Evolutionary conservation across 2,888 invertebrate genomes (phyloP), one percentile per base, ranked within the genome.

Genomic region (Gnatocerus cornutus): DNA sequence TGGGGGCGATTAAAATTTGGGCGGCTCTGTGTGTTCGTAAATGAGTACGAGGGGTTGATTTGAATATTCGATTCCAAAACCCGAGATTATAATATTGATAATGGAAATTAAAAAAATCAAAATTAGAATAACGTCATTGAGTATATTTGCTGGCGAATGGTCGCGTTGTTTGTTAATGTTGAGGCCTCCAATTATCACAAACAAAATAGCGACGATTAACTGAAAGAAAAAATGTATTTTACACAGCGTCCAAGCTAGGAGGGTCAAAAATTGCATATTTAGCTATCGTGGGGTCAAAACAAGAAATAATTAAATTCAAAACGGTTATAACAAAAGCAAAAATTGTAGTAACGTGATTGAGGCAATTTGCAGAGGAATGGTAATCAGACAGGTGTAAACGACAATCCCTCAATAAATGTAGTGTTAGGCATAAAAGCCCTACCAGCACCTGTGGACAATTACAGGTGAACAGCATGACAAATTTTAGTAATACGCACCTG

Each of bases 101-200:
- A 94, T 88, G 10, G 94, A 93, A 83, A 96, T 94, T 56, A 93
- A 83, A 85, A 95, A 95, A 79, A 95, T 89, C 74, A 92, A 90
- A 80, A 93, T 89, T 71, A 95, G 89, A 77, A 94, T 93, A 76
- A 93, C 81, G 84, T 95, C 94, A 85, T 95, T 95, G 75, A 95
- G 86, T 74, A 93, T 87, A 74, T 91, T 85, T n/a, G 95, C 94
- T 21, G 91, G 89, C 45, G 89, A 89, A 82, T 93, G 93, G 82
- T 94, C 92, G 76, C 89, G 87, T 76, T 89, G 86, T 81, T 90
- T 90, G 86, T 95, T 94, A 81, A 95, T 90, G 86, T 95, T 93
- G 83, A 95, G 86, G 76, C 94, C 93, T 78, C 95, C 94, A 83
- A 95, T 92, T 79, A 91, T 87, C 78, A 95, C 90, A 88, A 94